Evolutionary conservation across 2,888 invertebrate genomes (phyloP).

Genomic region (Acrobasis consociella): DNA sequence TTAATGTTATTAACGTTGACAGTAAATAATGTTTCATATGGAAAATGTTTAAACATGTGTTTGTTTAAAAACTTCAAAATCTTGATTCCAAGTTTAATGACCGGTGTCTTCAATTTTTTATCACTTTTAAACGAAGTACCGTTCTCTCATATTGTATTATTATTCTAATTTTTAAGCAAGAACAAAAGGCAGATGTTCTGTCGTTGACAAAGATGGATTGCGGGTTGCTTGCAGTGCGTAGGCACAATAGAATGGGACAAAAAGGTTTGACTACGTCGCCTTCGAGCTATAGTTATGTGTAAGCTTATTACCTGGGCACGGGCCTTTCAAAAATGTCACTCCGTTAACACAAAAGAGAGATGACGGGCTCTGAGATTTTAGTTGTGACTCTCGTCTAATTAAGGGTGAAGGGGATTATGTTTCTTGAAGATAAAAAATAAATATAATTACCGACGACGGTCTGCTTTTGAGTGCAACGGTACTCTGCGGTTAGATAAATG

Average conservation of each 20-base stretch:
- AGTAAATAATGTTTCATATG: slow-evolving; percentile 47
- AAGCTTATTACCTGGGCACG: slow-evolving; percentile 67
- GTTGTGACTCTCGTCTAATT: slow-evolving; percentile 62
- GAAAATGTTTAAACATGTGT: slow-evolving; percentile 35
- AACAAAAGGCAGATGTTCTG: slow-evolving; percentile 67
- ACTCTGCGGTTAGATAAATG: slow-evolving; percentile 5
- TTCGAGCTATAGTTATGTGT: slow-evolving; percentile 39
- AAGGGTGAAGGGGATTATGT: slow-evolving; percentile 49
- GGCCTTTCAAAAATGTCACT: slow-evolving; percentile 68
- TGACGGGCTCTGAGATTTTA: slow-evolving; percentile 48
- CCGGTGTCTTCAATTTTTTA: slow-evolving; percentile 6
- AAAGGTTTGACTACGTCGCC: slow-evolving; percentile 59
- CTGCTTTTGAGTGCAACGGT: slow-evolving; percentile 14
- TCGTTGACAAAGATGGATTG: slow-evolving; percentile 74
- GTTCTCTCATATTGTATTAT: slow-evolving; percentile 56
- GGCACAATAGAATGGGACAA: slow-evolving; percentile 64
- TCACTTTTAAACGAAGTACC: slow-evolving; percentile 39
- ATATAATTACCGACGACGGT: slow-evolving; percentile 6
- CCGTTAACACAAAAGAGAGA: slow-evolving; percentile 50
- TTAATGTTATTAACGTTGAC: slow-evolving; percentile 50
- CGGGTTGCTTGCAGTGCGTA: slow-evolving; percentile 54
- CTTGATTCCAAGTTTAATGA: slow-evolving; percentile 4
- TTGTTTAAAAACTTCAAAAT: slow-evolving; percentile 32
- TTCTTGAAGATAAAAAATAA: slow-evolving; percentile 26
- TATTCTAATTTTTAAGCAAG: slow-evolving; percentile 76